Conservation (phyloP, 2,888 invertebrate species). For the Agrilus cyanescens region DNA sequence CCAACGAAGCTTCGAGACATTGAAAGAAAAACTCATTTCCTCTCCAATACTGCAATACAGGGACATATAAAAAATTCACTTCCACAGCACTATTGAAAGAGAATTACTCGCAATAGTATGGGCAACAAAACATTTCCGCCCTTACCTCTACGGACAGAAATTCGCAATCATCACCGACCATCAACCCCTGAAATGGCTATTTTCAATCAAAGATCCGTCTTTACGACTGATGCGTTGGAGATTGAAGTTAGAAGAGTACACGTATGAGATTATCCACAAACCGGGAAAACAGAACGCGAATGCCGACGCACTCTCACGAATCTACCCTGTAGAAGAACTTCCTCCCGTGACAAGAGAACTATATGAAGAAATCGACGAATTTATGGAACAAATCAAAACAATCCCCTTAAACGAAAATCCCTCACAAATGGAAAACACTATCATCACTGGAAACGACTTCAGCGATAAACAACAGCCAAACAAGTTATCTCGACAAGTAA, state of each 20-base stretch:
- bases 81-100: slow-evolving; percentile 17
- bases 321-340: too few relatives aligned
- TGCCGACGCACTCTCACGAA: too few relatives aligned
- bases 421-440: too few relatives aligned
- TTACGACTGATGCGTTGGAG: background rate
- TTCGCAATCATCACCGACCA: slow-evolving; percentile 34
- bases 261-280: too few relatives aligned
- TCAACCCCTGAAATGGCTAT: slow-evolving; percentile 35
- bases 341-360: too few relatives aligned
- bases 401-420: too few relatives aligned
- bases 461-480: too few relatives aligned
- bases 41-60: slow-evolving; percentile 19
- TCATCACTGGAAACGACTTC: too few relatives aligned
- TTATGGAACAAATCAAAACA: too few relatives aligned
- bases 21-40: slow-evolving; percentile 14
- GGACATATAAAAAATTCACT: slow-evolving; percentile 14
- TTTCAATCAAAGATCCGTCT: slow-evolving; percentile 11
- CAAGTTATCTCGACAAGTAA: too few relatives aligned
- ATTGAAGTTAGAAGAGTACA: background rate
- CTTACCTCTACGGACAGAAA: slow-evolving; percentile 28
- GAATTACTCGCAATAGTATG: slow-evolving; percentile 22
- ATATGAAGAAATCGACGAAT: too few relatives aligned
- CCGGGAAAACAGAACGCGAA: too few relatives aligned
- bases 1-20: slow-evolving; percentile 12
- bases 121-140: slow-evolving; percentile 29